Evolutionary conservation across 2,113 vertebrate species (phyloP), one percentile per base, ranked within the genome.

Genomic region (Odobenus rosmarus): DNA sequence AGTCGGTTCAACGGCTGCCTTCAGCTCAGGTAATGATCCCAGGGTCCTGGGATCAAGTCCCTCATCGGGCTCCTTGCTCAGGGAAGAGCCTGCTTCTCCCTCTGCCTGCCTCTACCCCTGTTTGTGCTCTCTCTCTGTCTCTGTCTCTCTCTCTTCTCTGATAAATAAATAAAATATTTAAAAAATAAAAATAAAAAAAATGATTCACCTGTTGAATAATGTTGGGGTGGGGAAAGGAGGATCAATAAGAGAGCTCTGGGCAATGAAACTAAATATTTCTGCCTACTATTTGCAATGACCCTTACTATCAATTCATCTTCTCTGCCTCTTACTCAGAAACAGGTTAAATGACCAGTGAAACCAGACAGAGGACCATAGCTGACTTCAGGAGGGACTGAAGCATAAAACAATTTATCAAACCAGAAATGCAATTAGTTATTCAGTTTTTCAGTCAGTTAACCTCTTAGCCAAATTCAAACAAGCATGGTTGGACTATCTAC

Each of bases 381-480:
- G 14, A n/a, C 14, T 79, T 94, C 53, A 53, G 36, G 33, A 67
- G 4, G 16, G 9, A 83, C 39, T 82, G 46, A 92, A n/a, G 28
- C 61, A 51, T 33, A 77, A 62, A 12, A 81, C 14, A 8, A 55
- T 53, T 85, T n/a, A 28, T 53, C 36, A 81, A 71, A 77, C 18
- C 31, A 84, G 13, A 31, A 64, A 91, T 9, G 2, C n/a, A 86
- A 90, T 71, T 82, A 83, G 12, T 57, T 62, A 57, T 18, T 86
- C 26, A 62, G 10, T 36, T 87, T 90, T 64, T 97, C 7, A 85
- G 10, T 49, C 57, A 72, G 21, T 39, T 31, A 87, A 88, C n/a
- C 26, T 67, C 4, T 76, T 61, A 72, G 33, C 12, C 77, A 95
- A 95, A 92, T 95, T 77, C 33, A 91, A 95, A 89, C 7, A 95